A percentile compares a stretch with the other conserved stretches of the same genome.
phyloP scores from a whole-genome alignment of 2,113 vertebrate genomes.

The Syrrhaptes paradoxus region DNA sequence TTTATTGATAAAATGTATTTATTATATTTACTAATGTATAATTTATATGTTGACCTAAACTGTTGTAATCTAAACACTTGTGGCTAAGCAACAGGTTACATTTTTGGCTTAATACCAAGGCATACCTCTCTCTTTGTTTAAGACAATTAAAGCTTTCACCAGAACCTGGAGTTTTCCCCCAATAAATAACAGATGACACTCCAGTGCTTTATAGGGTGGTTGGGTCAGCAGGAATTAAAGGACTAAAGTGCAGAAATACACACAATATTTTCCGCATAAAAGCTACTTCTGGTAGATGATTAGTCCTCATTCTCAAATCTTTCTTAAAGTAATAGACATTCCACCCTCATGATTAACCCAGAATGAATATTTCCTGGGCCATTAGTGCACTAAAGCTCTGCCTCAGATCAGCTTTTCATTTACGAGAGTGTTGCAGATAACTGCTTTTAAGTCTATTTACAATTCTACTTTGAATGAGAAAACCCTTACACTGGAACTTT shows the following conservation, averaged over 20 bases:
- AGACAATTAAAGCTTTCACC: slow-evolving; percentile 31
- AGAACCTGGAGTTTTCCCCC: background rate
- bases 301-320: background rate
- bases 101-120: background rate
- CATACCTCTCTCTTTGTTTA: background rate
- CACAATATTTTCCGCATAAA: background rate
- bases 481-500: background rate
- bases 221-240: background rate
- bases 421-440: background rate
- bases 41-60: background rate
- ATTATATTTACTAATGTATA: background rate
- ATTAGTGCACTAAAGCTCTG: background rate
- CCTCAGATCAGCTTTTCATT: background rate
- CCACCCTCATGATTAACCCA: background rate
- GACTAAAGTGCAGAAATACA: background rate
- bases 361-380: background rate
- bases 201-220: background rate
- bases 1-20: background rate
- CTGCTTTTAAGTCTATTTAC: background rate
- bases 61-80: background rate
- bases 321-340: background rate
- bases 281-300: background rate
- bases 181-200: background rate
- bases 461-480: background rate
- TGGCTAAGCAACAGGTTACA: background rate